Base-by-base conservation (phyloP, 2,113 vertebrate genomes). In the Halcyon senegalensis region DNA sequence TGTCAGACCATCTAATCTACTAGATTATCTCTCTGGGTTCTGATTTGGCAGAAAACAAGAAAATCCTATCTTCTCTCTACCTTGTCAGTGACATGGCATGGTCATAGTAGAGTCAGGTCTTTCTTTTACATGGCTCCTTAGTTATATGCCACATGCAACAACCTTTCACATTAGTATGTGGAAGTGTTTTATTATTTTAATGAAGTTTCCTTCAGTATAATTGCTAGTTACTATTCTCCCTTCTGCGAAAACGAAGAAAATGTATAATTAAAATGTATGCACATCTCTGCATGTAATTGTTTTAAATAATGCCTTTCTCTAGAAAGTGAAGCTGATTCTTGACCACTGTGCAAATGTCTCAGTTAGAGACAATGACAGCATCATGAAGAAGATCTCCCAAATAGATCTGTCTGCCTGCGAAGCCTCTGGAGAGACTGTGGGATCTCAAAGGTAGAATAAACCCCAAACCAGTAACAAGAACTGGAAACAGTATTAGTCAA, bases 281-380 rank as follows among this genome's bases (percentile, higher is more conserved):
- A 20, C 0, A 0, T 62, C 58, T 89, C 37, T 37, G 19, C 33
- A 43, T 73, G 16, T 18, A 72, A 74, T 70, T 76, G 30, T 76
- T 94, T 85, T 27, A 78, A 81, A 90, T 82, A 75, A 87, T 68
- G 24, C 19, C 30, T 93, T 91, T 90, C 60, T 94, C 67, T 91
- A 99, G 99, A 97, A 96, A 24, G 98, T 99, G 39, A 98, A 99
- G 95, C 96, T 99, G 96, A 96, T 98, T 90, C 98, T 99, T 95
- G 99, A 99, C 94, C 98, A 98, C 92, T 99, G 99, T 9, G 67
- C 96, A 67, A 98, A 98, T 70, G 94, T 93, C 31, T 87, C 91
- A 6, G 82, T 97, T 84, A 97, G 92, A 41, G 98, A 98, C 73
- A 37, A 64, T 33, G 96, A 97, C 82, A 96, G 96, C 21, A 10